Base-by-base conservation (phyloP, 1,140 invertebrate genomes). In the Anadara kagoshimensis region DNA sequence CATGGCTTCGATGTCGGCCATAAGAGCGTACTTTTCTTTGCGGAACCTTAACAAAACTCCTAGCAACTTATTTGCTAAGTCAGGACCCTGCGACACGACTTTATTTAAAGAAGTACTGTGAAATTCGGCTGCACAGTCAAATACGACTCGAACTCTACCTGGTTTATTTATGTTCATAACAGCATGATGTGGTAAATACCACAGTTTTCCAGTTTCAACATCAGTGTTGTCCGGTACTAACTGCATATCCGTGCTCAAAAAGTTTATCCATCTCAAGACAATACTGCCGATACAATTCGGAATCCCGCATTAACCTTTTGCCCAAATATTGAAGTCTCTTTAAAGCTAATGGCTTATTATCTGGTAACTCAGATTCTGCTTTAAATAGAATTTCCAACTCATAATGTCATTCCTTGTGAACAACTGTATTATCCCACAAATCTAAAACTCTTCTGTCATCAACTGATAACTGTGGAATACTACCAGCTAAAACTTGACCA, bases 41-140 rank as follows among this genome's bases (percentile, higher is more conserved):
- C 85, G 69, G 67, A 87, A 85, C 10, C 83, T 68, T 26, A 78
- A 69, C 0, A 86, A 66, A n/a, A 85, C 81, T 5, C 77, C 84
- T 0, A 82, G 16, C 10, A 86, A 59, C 11, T 22, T 69, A 24
- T 79, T 83, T 7, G 73, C 69, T 5, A 83, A 61, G 57, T 83
- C 83, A 1, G 83, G 83, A 1, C 84, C 83, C n/a, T 78, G 71
- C 4, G 83, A 45, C 12, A 86, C 44, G 3, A 73, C 18, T 26
- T 78, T 76, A 54, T 87, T 87, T 5, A 87, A 45, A 14, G 76
- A 77, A 5, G 51, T 64, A 0, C 75, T 81, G 16, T 69, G 14
- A 57, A 47, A 75, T 43, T 70, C 76, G 67, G 68, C 65, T 1
- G 63, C 63, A 44, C 29, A 65, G 63, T 84, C 80, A 63, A 83